Evolutionary conservation across 2,888 invertebrate species (phyloP).

Genomic region (Xanthia icteritia): DNA sequence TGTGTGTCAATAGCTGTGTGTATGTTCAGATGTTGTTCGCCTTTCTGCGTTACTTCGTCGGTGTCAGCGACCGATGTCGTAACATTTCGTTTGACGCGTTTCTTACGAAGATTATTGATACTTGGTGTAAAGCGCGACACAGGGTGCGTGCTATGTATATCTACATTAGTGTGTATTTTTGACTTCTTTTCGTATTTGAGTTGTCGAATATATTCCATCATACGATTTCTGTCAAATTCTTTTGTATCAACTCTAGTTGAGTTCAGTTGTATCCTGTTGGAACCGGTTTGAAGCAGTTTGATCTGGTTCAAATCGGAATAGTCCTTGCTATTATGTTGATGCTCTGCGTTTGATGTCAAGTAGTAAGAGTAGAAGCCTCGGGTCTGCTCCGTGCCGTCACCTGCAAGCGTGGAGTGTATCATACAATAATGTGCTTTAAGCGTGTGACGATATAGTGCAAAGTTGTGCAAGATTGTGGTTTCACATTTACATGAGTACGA

Average conservation of each 20-base stretch:
- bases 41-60: neutral
- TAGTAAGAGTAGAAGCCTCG: constrained; percentile 73
- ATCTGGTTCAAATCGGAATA: constrained; percentile 28
- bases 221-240: neutral
- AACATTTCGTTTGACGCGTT: constrained; percentile 43
- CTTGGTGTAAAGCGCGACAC: neutral
- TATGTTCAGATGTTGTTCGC: neutral
- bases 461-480: constrained; percentile 20
- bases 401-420: constrained; percentile 72
- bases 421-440: constrained; percentile 59
- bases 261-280: constrained; percentile 5
- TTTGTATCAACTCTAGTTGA: neutral
- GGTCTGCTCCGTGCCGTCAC: constrained; percentile 69
- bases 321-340: constrained; percentile 24
- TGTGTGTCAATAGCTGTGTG: neutral
- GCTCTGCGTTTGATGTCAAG: constrained; percentile 57
- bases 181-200: constrained; percentile 32
- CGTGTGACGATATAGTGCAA: constrained; percentile 45
- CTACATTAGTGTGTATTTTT: constrained; percentile 6
- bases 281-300: constrained; percentile 9
- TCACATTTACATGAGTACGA: neutral
- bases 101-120: constrained; percentile 8
- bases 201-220: neutral
- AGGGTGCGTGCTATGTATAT: neutral
- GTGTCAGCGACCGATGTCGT: neutral